Percentiles rank a stretch among this genome's conserved stretches.
Evolutionary conservation across 2,888 invertebrate genomes (phyloP).

Genomic region (Parasteatoda lunata): DNA sequence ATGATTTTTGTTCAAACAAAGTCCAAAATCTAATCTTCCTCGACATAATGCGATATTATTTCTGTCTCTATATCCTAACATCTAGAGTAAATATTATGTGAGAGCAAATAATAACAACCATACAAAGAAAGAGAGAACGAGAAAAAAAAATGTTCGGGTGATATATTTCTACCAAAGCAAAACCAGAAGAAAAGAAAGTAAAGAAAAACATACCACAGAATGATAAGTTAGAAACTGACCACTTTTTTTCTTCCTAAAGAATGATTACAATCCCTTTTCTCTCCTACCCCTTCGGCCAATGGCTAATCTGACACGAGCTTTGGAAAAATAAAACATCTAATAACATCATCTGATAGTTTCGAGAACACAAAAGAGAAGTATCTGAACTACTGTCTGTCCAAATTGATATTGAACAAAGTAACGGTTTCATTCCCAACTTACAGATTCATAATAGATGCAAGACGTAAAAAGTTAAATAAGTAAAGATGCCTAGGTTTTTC

Average conservation of each 20-base stretch:
- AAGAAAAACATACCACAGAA: constrained; percentile 21
- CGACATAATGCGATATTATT: too few species aligned
- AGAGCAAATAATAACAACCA: constrained; percentile 12
- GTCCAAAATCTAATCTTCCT: too few species aligned
- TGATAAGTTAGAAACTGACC: constrained; percentile 1
- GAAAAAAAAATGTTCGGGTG: not conserved
- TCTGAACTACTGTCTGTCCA: not conserved
- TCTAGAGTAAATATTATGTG: constrained; percentile 24
- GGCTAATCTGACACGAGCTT: constrained; percentile 7
- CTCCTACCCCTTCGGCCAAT: not conserved
- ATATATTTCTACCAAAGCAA: not conserved
- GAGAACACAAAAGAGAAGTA: not conserved
- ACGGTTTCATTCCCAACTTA: too few species aligned
- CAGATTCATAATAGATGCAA: too few species aligned
- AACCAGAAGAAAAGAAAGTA: not conserved
- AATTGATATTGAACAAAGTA: too few species aligned
- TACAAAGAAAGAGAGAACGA: not conserved
- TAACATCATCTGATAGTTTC: constrained; percentile 6
- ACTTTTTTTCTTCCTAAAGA: not conserved
- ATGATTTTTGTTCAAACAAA: too few species aligned
- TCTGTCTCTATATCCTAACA: not conserved
- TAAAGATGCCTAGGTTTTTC: too few species aligned
- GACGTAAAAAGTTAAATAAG: too few species aligned
- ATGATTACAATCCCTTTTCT: not conserved
- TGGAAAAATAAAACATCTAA: not conserved